phyloP scores from a whole-genome alignment of 2,888 invertebrate genomes.

The Sphinx pinastri region DNA sequence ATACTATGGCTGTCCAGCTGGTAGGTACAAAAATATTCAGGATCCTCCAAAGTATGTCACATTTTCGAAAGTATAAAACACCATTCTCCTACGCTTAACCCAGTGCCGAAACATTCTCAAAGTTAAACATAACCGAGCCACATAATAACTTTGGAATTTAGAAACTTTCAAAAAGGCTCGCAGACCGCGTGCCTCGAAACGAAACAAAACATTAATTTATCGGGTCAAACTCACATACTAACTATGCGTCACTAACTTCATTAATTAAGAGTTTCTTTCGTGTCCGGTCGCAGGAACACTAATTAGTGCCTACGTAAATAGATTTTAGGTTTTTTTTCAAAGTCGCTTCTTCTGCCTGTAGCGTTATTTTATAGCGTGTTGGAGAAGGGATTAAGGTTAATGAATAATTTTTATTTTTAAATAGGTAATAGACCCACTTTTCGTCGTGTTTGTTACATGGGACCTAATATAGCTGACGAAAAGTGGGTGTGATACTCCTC shows the following conservation, averaged over 20 bases:
- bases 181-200: conserved; percentile 29
- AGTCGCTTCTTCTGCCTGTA: too few species aligned
- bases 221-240: conserved; percentile 43
- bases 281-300: conserved; percentile 19
- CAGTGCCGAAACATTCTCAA: neutral
- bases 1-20: too few species aligned
- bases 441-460: too few species aligned
- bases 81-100: neutral
- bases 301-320: conserved; percentile 4
- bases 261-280: conserved; percentile 46
- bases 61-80: neutral
- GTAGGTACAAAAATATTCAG: too few species aligned
- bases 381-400: too few species aligned
- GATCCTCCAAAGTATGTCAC: neutral
- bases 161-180: conserved; percentile 10
- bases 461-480: too few species aligned
- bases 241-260: conserved; percentile 39
- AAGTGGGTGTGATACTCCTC: too few species aligned
- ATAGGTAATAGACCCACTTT: too few species aligned
- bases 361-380: too few species aligned
- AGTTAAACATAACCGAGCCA: neutral
- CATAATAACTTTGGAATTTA: conserved; percentile 20
- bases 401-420: too few species aligned
- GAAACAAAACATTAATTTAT: conserved; percentile 43
- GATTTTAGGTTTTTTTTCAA: neutral